phyloP scores from a whole-genome alignment of 2,113 vertebrate species.

The Panthera tigris region DNA sequence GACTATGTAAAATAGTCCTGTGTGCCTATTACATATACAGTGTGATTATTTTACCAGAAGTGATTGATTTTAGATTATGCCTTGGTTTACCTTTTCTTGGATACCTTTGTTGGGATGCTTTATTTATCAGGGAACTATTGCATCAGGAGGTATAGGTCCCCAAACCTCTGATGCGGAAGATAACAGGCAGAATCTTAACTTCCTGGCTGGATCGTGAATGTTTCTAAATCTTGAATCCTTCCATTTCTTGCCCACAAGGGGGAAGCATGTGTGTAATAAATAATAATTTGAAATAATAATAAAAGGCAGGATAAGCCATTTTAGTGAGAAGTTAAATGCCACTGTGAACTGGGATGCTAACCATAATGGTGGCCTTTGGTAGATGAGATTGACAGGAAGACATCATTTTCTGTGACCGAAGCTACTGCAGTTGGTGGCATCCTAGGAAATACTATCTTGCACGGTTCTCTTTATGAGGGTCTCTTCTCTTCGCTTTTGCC shows the following conservation, averaged over 20 bases:
- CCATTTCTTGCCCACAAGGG: background rate
- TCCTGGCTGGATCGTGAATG: background rate
- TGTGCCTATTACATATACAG: background rate
- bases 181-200: background rate
- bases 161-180: background rate
- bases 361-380: background rate
- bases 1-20: background rate
- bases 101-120: background rate
- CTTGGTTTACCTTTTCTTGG: background rate
- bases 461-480: background rate
- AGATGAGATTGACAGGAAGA: background rate
- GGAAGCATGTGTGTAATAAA: conserved; percentile 25
- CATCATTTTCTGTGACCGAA: background rate
- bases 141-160: background rate
- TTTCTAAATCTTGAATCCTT: background rate
- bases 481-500: background rate
- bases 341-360: background rate
- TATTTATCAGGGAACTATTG: background rate
- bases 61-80: background rate
- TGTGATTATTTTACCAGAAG: background rate
- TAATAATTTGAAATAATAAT: background rate
- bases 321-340: background rate
- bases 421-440: background rate
- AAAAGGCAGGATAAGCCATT: background rate
- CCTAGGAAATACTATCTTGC: background rate